These are phyloP conservation scores for Teinopalpus imperialis DNA, from an alignment of 2,888 invertebrate genomes.

Conservation along the genomic window DNA sequence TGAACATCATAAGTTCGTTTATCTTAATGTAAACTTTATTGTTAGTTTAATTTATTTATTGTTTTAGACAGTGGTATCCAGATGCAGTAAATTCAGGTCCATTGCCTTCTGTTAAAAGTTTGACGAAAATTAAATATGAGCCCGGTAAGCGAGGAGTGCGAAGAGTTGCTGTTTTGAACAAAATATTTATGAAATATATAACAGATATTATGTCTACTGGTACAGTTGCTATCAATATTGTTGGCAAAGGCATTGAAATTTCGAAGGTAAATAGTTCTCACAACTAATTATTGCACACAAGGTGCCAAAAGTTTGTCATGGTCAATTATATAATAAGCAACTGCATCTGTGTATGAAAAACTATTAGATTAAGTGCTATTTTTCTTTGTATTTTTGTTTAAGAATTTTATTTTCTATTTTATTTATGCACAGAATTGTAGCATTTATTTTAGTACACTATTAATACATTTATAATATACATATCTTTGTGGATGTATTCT, in stretches of 20 bases:
- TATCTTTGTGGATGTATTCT: too few relatives aligned
- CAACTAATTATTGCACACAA: neutral
- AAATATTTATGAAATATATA: conserved; percentile 90
- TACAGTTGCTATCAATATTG: conserved; percentile 80
- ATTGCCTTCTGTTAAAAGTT: conserved; percentile 60
- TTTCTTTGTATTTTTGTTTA: too few relatives aligned
- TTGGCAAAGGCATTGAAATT: conserved; percentile 87
- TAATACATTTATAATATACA: too few relatives aligned
- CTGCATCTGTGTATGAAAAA: neutral
- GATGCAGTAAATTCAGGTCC: conserved; percentile 38
- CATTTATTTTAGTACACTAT: too few relatives aligned
- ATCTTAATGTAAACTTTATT: too few relatives aligned
- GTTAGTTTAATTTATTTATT: conserved; percentile 25
- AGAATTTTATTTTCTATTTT: too few relatives aligned
- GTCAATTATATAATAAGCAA: conserved; percentile 1
- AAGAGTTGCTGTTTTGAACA: conserved; percentile 86
- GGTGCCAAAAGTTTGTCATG: conserved; percentile 3
- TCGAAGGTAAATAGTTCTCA: conserved; percentile 75
- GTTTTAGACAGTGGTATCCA: conserved; percentile 63
- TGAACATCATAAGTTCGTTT: too few relatives aligned
- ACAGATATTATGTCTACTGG: conserved; percentile 90
- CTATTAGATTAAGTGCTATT: too few relatives aligned
- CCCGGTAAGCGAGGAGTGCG: conserved; percentile 79
- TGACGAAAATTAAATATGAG: conserved; percentile 69
- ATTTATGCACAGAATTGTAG: too few relatives aligned